Base-by-base conservation (phyloP, 2,113 vertebrate species). In the Burhinus oedicnemus region DNA sequence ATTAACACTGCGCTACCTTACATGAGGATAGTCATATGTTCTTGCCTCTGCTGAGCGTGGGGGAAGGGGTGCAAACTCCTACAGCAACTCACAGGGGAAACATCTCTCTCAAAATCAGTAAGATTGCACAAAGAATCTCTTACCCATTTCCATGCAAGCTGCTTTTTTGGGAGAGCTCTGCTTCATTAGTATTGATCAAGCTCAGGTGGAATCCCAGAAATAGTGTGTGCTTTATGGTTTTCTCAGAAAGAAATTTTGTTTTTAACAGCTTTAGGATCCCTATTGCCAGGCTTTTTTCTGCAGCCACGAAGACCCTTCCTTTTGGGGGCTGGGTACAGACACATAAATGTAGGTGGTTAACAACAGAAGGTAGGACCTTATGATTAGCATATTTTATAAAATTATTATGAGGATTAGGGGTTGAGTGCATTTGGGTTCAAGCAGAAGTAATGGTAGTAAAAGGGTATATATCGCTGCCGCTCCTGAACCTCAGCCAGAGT, bases 1-100 rank as follows among this genome's bases (percentile, higher is more conserved):
- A 98, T 94, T 97, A 98, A 96, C 95, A 96, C 95, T 76, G 93
- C 14, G 11, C 92, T 97, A 95, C 91, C 92, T 65, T 96, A 81
- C 94, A 88, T 38, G 85, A 95, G 83, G 89, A 88, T 14, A 95
- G 93, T 93, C 74, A 45, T 90, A 91, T 49, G 94, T 76, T 93
- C 92, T 87, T 87, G 81, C 86, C 93, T 97, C 89, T 95, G 91
- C 95, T 87, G 89, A 92, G 76, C 0, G 2, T 74, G 84, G 94
- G 88, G 86, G 93, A 91, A 80, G 95, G 93, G 95, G 54, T 75
- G 77, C 47, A 77, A 94, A 93, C 55, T 87, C 83, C 81, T 89
- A 91, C 80, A 76, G 90, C 77, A 89, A 81, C 83, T 96, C 93
- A 94, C 83, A 66, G 47, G 94, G 87, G 96, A 87, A 93, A 95